Percentiles rank a stretch among this genome's conserved stretches.
phyloP scores from a whole-genome alignment of 2,888 invertebrate species.

The Habroteleia sp. region DNA sequence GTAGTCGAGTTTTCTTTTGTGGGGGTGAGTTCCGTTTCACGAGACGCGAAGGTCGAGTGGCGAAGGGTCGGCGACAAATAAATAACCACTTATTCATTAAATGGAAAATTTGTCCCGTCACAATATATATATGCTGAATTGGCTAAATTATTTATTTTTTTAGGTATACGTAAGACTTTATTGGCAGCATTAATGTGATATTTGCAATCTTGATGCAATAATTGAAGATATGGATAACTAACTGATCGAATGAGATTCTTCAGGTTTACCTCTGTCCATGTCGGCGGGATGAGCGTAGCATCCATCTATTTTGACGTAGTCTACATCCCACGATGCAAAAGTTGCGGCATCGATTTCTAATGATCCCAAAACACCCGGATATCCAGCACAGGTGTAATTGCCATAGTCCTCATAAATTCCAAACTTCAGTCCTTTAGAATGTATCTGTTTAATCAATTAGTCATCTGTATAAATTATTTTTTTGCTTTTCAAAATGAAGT shows the following conservation, averaged over 20 bases:
- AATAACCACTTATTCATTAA: too few species aligned
- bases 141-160: too few species aligned
- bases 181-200: too few species aligned
- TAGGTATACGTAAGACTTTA: too few species aligned
- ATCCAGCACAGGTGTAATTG: conserved; percentile 97
- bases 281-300: conserved; percentile 95
- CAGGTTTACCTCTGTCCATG: conserved; percentile 87
- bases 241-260: conserved; percentile 35
- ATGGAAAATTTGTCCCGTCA: too few species aligned
- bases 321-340: conserved; percentile 97
- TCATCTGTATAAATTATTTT: conserved; percentile 3
- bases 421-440: conserved; percentile 95
- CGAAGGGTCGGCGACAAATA: too few species aligned
- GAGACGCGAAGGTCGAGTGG: too few species aligned
- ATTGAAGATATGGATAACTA: conserved; percentile 1
- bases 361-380: conserved; percentile 95
- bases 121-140: too few species aligned
- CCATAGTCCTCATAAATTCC: conserved; percentile 99
- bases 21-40: too few species aligned
- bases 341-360: conserved; percentile 93
- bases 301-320: conserved; percentile 98
- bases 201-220: too few species aligned
- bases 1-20: too few species aligned
- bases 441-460: conserved; percentile 85
- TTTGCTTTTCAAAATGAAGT: too few species aligned